Evolutionary conservation across 2,797 vertebrate species (phyloP).

Genomic region (Pangasius larnaudii): DNA sequence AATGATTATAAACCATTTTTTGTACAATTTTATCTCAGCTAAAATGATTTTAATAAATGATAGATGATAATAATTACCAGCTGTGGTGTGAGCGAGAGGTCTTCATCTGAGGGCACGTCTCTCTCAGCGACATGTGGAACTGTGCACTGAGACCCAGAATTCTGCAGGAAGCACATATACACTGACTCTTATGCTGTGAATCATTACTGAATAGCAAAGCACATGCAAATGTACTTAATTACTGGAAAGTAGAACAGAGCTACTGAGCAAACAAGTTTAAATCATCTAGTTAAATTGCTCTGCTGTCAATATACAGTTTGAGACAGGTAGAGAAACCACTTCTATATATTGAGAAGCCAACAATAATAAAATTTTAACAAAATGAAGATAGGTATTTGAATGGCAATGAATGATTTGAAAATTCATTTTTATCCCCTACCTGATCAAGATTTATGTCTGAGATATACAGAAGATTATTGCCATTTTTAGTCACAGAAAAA

Average conservation of each 20-base stretch:
- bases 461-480: conserved; percentile 83
- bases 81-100: conserved; percentile 78
- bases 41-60: not conserved
- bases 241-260: not conserved
- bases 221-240: not conserved
- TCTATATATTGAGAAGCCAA: not conserved
- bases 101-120: conserved; percentile 69
- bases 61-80: no score
- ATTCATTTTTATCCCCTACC: conserved; percentile 62
- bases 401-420: not conserved
- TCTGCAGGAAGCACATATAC: conserved; percentile 58
- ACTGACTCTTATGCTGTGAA: not conserved
- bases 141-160: conserved; percentile 61
- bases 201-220: not conserved
- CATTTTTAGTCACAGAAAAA: conserved; percentile 78
- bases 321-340: not conserved
- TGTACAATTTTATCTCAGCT: not conserved
- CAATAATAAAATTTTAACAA: not conserved
- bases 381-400: not conserved
- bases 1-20: not conserved
- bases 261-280: not conserved
- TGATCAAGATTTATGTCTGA: conserved; percentile 71
- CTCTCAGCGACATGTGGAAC: conserved; percentile 52
- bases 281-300: not conserved
- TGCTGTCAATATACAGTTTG: not conserved